Percentiles rank a stretch among this genome's conserved stretches.
Evolutionary conservation across 2,888 invertebrate species (phyloP).

Genomic region (Chydorus sphaericus): DNA sequence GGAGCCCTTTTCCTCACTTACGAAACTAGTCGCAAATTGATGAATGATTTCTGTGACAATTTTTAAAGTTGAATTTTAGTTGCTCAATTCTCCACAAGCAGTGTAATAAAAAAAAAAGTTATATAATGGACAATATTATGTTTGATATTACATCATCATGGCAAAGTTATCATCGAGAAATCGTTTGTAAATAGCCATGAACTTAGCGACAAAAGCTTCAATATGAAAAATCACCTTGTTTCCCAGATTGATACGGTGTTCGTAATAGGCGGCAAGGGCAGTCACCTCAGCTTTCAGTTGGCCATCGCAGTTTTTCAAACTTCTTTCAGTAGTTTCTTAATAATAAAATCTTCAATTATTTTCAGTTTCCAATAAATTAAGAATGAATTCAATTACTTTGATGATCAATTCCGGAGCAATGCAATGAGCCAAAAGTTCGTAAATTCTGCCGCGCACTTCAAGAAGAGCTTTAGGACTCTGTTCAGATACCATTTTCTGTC

Average conservation of each 20-base stretch:
- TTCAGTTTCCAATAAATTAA: background rate
- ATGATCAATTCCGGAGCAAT: constrained; percentile 88
- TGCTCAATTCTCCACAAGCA: no score
- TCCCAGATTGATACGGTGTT: constrained; percentile 81
- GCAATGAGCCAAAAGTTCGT: constrained; percentile 84
- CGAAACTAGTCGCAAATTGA: constrained; percentile 76
- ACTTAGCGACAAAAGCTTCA: constrained; percentile 91
- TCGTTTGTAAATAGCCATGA: constrained; percentile 86
- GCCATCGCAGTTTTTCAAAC: constrained; percentile 78
- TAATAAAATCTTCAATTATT: constrained; percentile 1
- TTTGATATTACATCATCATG: background rate
- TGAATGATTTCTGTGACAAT: constrained; percentile 24
- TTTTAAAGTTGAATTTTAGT: background rate
- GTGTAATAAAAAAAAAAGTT: background rate
- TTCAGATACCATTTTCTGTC: constrained; percentile 65
- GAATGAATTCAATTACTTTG: constrained; percentile 34
- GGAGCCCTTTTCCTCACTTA: constrained; percentile 88
- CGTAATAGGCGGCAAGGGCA: constrained; percentile 72
- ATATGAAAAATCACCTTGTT: constrained; percentile 91
- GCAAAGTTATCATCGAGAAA: constrained; percentile 60
- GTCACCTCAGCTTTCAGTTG: constrained; percentile 73
- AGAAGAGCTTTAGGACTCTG: constrained; percentile 72
- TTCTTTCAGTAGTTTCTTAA: constrained; percentile 64
- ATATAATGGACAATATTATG: background rate
- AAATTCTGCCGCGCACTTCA: constrained; percentile 72